These are phyloP conservation scores for Sebastes diploproa DNA, from an alignment of 2,797 vertebrate species.

Conservation along the genomic window DNA sequence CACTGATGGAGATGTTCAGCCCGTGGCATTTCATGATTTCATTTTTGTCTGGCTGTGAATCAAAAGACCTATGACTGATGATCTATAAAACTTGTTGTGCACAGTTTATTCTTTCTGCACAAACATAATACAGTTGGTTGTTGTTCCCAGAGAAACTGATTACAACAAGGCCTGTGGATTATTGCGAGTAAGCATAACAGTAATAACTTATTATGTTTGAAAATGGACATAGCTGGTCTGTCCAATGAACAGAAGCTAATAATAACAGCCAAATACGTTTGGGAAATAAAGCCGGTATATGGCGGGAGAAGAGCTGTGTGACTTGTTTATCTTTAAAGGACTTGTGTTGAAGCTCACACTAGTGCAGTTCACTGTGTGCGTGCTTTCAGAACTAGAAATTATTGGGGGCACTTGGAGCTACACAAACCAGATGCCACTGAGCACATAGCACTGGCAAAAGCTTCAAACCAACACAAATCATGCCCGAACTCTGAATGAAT, in stretches of 20 bases:
- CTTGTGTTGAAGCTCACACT: not conserved
- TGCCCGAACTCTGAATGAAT: not conserved
- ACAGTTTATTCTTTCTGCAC: not conserved
- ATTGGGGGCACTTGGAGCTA: not conserved
- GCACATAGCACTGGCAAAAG: not conserved
- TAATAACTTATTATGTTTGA: constrained; percentile 1
- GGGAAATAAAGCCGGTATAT: constrained; percentile 30
- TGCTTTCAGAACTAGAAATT: not conserved
- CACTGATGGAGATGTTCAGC: not conserved
- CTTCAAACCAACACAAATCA: not conserved
- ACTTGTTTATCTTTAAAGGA: constrained; percentile 12
- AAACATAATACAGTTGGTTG: not conserved
- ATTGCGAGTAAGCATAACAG: not conserved
- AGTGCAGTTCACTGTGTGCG: not conserved
- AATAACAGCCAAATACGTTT: not conserved
- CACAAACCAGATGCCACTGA: constrained; percentile 5
- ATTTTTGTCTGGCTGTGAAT: not conserved
- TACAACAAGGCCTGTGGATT: not conserved
- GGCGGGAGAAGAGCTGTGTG: not conserved
- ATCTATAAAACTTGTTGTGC: not conserved
- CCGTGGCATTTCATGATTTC: not conserved
- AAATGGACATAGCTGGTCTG: constrained; percentile 1
- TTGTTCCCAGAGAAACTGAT: not conserved
- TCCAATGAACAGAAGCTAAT: not conserved
- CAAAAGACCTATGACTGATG: constrained; percentile 9